phyloP scores from a whole-genome alignment of 2,113 vertebrate genomes.

The Cairina moschata region DNA sequence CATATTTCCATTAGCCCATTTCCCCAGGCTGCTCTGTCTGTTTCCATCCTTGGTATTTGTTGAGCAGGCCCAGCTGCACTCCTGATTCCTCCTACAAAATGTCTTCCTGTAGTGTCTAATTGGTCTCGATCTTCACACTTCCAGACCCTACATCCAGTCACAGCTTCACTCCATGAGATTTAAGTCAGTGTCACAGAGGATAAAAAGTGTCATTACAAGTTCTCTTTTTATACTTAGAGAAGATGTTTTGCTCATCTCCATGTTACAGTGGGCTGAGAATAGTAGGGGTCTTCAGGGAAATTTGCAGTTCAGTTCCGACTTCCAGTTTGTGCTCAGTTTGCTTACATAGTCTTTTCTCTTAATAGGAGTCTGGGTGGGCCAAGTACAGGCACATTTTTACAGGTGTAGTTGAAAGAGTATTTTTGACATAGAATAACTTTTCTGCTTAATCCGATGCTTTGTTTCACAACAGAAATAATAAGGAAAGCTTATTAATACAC shows the following conservation, averaged over 20 bases:
- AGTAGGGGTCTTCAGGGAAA: conserved; percentile 20
- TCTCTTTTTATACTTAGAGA: conserved; percentile 16
- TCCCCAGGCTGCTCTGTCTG: neutral
- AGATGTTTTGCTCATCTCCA: conserved; percentile 27
- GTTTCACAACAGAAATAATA: neutral
- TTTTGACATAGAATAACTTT: neutral
- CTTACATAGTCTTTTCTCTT: neutral
- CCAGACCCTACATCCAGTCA: neutral
- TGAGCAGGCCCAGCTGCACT: neutral
- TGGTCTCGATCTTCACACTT: neutral
- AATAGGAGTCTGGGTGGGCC: conserved; percentile 11
- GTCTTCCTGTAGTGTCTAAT: neutral
- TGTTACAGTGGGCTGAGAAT: neutral
- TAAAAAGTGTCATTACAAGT: conserved; percentile 10
- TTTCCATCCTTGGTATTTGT: neutral
- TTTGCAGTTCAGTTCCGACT: neutral
- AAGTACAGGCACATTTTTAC: neutral
- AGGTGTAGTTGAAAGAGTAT: conserved; percentile 31
- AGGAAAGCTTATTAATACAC: neutral
- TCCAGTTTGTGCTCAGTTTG: neutral
- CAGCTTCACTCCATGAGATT: neutral
- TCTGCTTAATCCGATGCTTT: neutral
- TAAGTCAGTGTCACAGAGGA: neutral
- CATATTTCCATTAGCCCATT: neutral
- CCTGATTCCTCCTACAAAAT: neutral